Conservation (phyloP, 2,797 vertebrate genomes). For the Monodelphis domestica region DNA sequence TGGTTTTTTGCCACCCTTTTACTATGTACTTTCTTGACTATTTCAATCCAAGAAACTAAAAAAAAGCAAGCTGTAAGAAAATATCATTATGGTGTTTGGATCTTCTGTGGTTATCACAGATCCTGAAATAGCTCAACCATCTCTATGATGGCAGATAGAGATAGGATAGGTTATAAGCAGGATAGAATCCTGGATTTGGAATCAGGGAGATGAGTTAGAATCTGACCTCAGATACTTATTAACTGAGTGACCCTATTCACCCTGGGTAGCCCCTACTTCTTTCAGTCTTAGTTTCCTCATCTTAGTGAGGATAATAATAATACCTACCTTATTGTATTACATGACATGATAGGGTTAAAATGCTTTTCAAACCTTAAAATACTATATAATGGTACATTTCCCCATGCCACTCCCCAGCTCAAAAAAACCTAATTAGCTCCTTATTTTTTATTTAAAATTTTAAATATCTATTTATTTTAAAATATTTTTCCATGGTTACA, state of each 20-base stretch:
- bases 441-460: background rate
- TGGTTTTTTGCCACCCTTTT: background rate
- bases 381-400: background rate
- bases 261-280: background rate
- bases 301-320: background rate
- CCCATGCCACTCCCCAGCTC: background rate
- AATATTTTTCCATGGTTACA: no score
- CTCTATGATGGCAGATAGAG: background rate
- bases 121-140: background rate
- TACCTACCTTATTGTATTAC: background rate
- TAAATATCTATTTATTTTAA: no score
- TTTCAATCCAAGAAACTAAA: background rate
- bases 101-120: background rate
- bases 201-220: background rate
- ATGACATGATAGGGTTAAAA: background rate
- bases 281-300: background rate
- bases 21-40: background rate
- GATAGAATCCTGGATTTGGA: background rate
- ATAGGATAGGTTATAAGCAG: no score
- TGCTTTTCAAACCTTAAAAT: background rate
- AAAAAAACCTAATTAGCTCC: background rate
- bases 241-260: background rate
- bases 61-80: background rate
- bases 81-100: background rate
- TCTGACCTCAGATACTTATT: background rate